Evolutionary conservation across 2,113 vertebrate genomes (phyloP), one percentile per base, ranked within the genome.

Genomic region (Micronycteris hirsuta): DNA sequence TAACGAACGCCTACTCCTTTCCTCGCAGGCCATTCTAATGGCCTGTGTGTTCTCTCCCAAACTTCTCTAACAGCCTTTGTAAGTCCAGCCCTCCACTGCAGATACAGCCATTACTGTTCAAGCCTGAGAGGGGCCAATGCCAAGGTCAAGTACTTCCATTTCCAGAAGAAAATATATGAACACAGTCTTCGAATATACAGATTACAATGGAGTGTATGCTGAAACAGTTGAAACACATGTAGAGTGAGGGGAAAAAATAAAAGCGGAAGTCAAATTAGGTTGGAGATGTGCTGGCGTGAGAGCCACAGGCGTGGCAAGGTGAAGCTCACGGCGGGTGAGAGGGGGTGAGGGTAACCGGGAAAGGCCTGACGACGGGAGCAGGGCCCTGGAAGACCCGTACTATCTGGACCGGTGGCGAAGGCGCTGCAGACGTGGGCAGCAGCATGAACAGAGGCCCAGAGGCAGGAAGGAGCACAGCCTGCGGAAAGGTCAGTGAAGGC

Each of bases 381-480:
- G 76, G 65, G 31, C 82, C 71, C 65, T 70, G 94, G 11, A 96
- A 47, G 22, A 96, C 63, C 0, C 8, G 56, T 2, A 94, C 65
- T 22, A 70, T 41, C 2, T 85, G 97, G 28, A 87, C 41, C 15
- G 97, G 77, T 0, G 97, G 70, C 20, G 63, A 22, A 33, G 86
- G 86, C 10, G 24, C 5, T 47, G 89, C 86, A 1, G 97, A 49
- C 2, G 89, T 0, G 11, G 93, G 94, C 41, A 96, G 86, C 65
- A 97, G 92, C 89, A 97, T 49, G 28, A 97, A 70, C 89, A 94
- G 0, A 13, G 96, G 90, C 77, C 94, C 77, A 0, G 92, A 82
- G 89, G 94, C 0, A 38, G 97, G 94, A 24, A 96, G 14, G 14
- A 97, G 76, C 71, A 96, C 2, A 0, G 92, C 3, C 0, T 43